phyloP scores from a whole-genome alignment of 1,140 invertebrate species.

The Drosophila azteca region DNA sequence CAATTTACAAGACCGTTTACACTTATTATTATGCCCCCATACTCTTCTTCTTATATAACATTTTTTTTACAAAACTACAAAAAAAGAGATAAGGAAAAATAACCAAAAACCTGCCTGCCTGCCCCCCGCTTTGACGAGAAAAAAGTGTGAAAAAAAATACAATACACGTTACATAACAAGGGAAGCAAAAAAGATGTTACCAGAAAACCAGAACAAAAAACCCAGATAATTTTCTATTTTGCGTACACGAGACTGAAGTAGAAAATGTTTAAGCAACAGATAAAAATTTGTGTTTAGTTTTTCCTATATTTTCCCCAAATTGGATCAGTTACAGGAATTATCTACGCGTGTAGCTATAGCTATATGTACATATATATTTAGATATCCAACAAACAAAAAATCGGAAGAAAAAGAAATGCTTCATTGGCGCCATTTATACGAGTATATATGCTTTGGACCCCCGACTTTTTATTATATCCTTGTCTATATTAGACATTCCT shows the following conservation, averaged over 20 bases:
- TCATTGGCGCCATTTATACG: constrained; percentile 55
- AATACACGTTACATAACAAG: constrained; percentile 39
- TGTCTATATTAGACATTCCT: constrained; percentile 77
- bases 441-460: constrained; percentile 69
- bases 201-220: constrained; percentile 42
- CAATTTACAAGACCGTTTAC: constrained; percentile 65
- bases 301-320: constrained; percentile 31
- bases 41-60: constrained; percentile 14
- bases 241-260: constrained; percentile 63
- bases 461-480: constrained; percentile 67
- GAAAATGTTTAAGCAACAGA: constrained; percentile 40
- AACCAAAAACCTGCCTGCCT: constrained; percentile 44
- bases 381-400: constrained; percentile 31
- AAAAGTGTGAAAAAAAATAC: constrained; percentile 16
- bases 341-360: constrained; percentile 15
- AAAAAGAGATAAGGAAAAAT: constrained; percentile 27
- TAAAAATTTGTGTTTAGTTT: constrained; percentile 19
- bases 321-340: constrained; percentile 72
- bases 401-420: constrained; percentile 48
- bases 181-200: constrained; percentile 57
- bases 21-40: constrained; percentile 20
- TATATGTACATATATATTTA: constrained; percentile 20
- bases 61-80: constrained; percentile 32
- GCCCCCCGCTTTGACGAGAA: constrained; percentile 45
- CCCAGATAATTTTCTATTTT: constrained; percentile 68